These are phyloP conservation scores for Cepaea hortensis DNA, from an alignment of 2,888 invertebrate genomes.

Conservation along the genomic window DNA sequence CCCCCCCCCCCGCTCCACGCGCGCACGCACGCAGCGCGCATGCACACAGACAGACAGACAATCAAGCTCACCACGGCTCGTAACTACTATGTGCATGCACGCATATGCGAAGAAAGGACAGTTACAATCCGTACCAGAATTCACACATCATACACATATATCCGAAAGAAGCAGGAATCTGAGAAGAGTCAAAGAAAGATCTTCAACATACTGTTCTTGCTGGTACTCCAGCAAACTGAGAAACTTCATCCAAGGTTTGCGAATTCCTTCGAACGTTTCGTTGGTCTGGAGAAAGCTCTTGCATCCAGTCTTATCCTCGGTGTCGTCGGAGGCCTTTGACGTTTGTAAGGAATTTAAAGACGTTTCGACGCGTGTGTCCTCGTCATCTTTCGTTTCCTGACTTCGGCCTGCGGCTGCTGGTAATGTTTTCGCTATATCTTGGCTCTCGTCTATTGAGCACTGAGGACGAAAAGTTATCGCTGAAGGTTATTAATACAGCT, in stretches of 20 bases:
- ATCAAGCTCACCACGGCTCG: no score
- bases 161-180: no score
- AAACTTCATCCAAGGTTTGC: neutral
- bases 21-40: no score
- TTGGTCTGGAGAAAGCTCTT: neutral
- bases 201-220: neutral
- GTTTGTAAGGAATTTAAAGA: neutral
- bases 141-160: no score
- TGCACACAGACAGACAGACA: no score
- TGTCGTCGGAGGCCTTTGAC: neutral
- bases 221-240: neutral
- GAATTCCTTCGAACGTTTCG: neutral
- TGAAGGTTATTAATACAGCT: no score
- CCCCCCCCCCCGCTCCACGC: no score
- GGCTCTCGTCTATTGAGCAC: neutral
- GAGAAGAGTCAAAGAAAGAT: no score
- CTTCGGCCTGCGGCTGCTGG: neutral
- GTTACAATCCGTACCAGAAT: no score
- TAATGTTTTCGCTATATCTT: neutral
- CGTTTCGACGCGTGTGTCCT: neutral
- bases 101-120: no score
- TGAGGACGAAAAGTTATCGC: neutral
- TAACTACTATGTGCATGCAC: no score
- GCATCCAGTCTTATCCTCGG: neutral
- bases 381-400: neutral